Evolutionary conservation across 2,113 vertebrate genomes (phyloP).

Genomic region (Nannospalax galili): DNA sequence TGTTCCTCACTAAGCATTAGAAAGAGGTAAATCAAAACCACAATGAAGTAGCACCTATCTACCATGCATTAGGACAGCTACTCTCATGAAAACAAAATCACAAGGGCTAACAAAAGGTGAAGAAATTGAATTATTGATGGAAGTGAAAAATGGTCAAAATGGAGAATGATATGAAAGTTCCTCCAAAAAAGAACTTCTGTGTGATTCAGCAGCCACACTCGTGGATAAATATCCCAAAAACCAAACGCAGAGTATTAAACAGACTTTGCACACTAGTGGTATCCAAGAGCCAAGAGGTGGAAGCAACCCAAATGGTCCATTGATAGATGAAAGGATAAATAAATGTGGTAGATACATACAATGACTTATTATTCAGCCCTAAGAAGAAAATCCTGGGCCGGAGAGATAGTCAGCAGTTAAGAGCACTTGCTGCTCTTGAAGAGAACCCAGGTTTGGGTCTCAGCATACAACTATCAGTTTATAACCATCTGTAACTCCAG

Average conservation of each 20-base stretch:
- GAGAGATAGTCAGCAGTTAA: too few relatives aligned
- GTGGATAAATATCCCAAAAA: background rate
- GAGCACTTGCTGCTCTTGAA: too few relatives aligned
- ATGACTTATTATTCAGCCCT: background rate
- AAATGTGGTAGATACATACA: background rate
- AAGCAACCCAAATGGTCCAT: background rate
- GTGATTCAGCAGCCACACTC: too few relatives aligned
- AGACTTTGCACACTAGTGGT: background rate
- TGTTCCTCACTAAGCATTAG: background rate
- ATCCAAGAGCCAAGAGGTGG: background rate
- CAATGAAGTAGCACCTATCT: background rate
- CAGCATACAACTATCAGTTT: too few relatives aligned
- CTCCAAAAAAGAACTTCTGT: background rate
- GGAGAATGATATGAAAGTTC: background rate
- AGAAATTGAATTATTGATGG: background rate
- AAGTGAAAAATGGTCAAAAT: background rate
- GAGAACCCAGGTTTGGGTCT: too few relatives aligned
- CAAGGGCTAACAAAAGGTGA: background rate
- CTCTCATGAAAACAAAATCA: background rate
- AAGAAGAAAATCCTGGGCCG: background rate
- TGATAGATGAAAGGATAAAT: background rate
- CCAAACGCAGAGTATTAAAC: background rate
- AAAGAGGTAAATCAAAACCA: background rate
- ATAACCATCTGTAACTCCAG: too few relatives aligned
- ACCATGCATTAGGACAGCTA: background rate